Evolutionary conservation across 2,888 invertebrate species (phyloP), one percentile per base, ranked within the genome.

Genomic region (Fragum whitleyi): DNA sequence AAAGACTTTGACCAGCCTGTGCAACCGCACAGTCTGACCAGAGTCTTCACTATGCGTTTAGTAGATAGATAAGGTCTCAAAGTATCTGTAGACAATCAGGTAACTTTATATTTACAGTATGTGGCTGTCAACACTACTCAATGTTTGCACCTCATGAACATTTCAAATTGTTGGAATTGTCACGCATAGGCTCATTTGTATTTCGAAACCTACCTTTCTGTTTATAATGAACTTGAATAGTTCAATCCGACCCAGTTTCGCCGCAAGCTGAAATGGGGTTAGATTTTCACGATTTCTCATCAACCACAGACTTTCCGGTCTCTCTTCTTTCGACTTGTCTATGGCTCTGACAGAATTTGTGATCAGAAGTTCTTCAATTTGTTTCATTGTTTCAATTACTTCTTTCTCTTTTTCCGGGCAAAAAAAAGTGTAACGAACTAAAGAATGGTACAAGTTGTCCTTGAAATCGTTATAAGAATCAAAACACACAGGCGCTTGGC

Each of bases 261-360:
- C 61, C 11, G 61, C 29, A 2, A 61, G 61, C n/a, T 61, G 61
- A n/a, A 61, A 28, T 7, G 61, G 61, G 32, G 61, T 61, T 14
- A 61, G 61, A n/a, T n/a, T n/a, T 32, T 61, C 61, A 32, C n/a
- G 29, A 32, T 61, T 61, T 32, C 28, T 61, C 61, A 61, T 61
- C n/a, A 11, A 28, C 61, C 61, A 61, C n/a, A 61, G n/a, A 16
- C 61, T 61, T 16, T 61, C 61, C 9, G 61, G 61, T 9, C 19
- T n/a, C 16, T 19, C 32, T 32, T 61, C 28, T 28, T 32, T 61
- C 0, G 32, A 32, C n/a, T 6, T 16, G n/a, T 19, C 32, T 61
- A 32, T 61, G 19, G 19, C 32, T 1, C 21, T 5, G 16, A 14
- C 21, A 16, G 21, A 16, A 19, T 61, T 61, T 21, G 14, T 32